phyloP scores from a whole-genome alignment of 35 echinoderm and acorn worm species.

The Amphiura filiformis region DNA sequence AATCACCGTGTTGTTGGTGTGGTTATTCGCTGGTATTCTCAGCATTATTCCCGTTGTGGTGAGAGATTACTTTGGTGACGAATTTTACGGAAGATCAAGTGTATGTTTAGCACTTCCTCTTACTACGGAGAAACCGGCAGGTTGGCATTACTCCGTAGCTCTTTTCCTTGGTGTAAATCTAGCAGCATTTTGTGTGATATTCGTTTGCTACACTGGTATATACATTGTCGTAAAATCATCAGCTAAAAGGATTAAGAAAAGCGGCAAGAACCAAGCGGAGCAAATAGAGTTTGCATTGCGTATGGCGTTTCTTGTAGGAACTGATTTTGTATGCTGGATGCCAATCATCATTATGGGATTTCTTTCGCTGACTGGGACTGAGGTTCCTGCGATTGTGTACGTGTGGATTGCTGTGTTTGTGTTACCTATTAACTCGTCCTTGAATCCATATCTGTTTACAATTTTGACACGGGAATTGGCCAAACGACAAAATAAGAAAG shows the following conservation, averaged over 20 bases:
- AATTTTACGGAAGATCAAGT: slow-evolving; percentile 18
- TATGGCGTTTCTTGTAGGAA: slow-evolving; percentile 46
- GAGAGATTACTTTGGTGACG: not conserved
- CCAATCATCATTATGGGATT: slow-evolving; percentile 55
- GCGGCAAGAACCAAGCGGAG: not conserved
- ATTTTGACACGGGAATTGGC: not conserved
- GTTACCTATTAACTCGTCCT: slow-evolving; percentile 18
- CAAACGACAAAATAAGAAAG: not conserved
- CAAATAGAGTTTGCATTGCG: slow-evolving; percentile 50
- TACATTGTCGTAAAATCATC: slow-evolving; percentile 22
- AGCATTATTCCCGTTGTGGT: not conserved
- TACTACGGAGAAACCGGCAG: not conserved
- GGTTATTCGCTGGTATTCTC: not conserved
- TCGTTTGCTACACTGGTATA: slow-evolving; percentile 13
- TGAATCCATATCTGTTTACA: slow-evolving; percentile 38
- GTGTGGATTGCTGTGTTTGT: slow-evolving; percentile 29
- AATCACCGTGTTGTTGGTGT: not conserved
- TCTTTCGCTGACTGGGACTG: not conserved
- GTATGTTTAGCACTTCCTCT: slow-evolving; percentile 32
- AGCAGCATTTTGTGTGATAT: not conserved
- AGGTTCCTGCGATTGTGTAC: slow-evolving; percentile 11
- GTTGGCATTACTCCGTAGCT: slow-evolving; percentile 35
- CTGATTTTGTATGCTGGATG: slow-evolving; percentile 56
- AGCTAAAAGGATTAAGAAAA: not conserved
- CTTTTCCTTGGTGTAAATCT: slow-evolving; percentile 19